These are phyloP conservation scores for Galerucella pusilla DNA, from an alignment of 2,888 invertebrate genomes.

Conservation along the genomic window DNA sequence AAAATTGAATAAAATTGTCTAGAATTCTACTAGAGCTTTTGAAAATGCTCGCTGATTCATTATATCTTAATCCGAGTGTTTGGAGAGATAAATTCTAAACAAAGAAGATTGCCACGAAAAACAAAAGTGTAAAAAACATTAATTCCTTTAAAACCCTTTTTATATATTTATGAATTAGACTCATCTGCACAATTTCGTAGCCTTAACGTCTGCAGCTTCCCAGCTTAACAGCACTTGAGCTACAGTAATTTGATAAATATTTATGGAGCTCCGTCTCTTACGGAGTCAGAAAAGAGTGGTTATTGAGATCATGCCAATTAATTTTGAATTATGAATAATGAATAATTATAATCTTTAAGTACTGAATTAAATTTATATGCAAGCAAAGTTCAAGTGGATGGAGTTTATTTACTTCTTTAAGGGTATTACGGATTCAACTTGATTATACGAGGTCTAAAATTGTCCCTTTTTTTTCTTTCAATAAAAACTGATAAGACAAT, in stretches of 20 bases:
- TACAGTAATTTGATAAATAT: constrained; percentile 25
- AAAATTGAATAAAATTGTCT: no score
- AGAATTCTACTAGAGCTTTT: no score
- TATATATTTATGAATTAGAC: not conserved
- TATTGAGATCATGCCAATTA: constrained; percentile 27
- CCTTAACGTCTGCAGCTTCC: constrained; percentile 15
- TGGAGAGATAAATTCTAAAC: not conserved
- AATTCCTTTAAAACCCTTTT: not conserved
- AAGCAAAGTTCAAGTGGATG: constrained; percentile 15
- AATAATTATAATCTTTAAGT: constrained; percentile 27
- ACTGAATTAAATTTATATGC: constrained; percentile 16
- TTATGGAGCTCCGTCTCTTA: constrained; percentile 25
- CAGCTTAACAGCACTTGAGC: constrained; percentile 19
- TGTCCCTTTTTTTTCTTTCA: not conserved
- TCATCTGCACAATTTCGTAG: not conserved
- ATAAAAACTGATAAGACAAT: no score
- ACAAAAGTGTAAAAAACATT: not conserved
- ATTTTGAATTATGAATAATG: constrained; percentile 21
- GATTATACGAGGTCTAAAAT: not conserved
- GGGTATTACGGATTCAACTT: not conserved
- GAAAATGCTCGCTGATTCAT: no score
- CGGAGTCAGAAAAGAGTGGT: constrained; percentile 1
- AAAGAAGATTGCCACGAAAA: not conserved
- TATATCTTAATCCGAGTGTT: no score
- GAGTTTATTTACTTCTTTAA: constrained; percentile 17